Evolutionary conservation across 2,113 vertebrate genomes (phyloP), one percentile per base, ranked within the genome.

Genomic region (Tringa solitaria): DNA sequence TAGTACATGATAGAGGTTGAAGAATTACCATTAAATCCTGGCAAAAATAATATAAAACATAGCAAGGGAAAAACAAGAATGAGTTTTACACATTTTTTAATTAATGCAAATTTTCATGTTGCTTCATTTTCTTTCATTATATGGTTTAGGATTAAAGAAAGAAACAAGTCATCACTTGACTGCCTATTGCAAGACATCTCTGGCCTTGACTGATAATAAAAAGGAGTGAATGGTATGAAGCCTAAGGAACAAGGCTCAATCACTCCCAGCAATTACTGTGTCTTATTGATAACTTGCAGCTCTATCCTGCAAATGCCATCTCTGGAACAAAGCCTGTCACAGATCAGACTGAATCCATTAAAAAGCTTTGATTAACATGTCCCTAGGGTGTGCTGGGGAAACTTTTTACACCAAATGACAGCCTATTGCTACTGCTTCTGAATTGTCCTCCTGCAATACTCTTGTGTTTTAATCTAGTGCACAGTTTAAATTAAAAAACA

Each of bases 221-320:
- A 93, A 92, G 81, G 82, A 93, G 70, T 63, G 92, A 95, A 92
- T 97, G 73, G 92, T 93, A 89, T 68, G 97, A 97, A 97, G 94
- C 93, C 95, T 95, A 96, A 94, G 97, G 93, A 98, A 96, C 23
- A 79, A 90, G 95, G 89, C 95, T 98, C 97, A 95, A 92, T 98
- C 98, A 97, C 97, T 98, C 95, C 79, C 95, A 51, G 96, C 97
- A 98, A 98, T 98, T 98, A 98, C 96, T 97, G 97, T 97, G 97
- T 97, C 97, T 98, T 98, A 98, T 98, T 98, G 98, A 98, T 98
- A 98, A 98, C 98, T 98, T 97, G 96, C 95, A 98, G 96, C 95
- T 97, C 96, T 96, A 98, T 97, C 97, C 97, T 97, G 90, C 95
- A 98, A 98, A 98, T 97, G 96, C 96, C 97, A 97, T 97, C 97